Evolutionary conservation across 2,888 invertebrate genomes (phyloP).

Genomic region (Neoaliturus tenellus): DNA sequence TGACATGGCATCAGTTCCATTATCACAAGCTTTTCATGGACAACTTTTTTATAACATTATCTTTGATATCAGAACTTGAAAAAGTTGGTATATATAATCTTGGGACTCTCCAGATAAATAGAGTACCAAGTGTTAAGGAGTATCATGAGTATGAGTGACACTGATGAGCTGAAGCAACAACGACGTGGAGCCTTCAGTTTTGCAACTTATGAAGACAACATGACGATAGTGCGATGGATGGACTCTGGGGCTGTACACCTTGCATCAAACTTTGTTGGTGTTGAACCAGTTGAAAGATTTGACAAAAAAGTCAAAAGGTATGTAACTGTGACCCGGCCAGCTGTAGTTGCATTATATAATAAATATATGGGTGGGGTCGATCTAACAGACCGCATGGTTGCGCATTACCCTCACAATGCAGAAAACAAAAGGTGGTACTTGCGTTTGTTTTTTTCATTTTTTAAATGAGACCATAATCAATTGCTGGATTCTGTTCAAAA

Average conservation of each 20-base stretch:
- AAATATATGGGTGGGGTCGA: constrained; percentile 57
- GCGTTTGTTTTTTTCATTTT: constrained; percentile 58
- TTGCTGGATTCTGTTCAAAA: constrained; percentile 49
- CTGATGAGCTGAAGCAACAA: neutral
- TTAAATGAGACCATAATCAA: constrained; percentile 31
- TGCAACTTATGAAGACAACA: constrained; percentile 35
- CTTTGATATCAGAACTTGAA: constrained; percentile 22
- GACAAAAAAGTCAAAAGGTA: constrained; percentile 21
- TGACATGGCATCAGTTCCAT: neutral
- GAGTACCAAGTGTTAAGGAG: neutral
- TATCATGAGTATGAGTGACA: too few species aligned
- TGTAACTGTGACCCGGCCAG: neutral
- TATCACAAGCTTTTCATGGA: constrained; percentile 56
- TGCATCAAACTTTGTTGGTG: constrained; percentile 47
- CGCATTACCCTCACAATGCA: constrained; percentile 53
- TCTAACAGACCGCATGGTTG: constrained; percentile 54
- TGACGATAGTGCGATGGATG: constrained; percentile 56
- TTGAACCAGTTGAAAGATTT: constrained; percentile 31
- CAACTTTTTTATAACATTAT: constrained; percentile 53
- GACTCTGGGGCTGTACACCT: constrained; percentile 55
- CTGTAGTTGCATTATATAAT: neutral
- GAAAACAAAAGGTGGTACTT: constrained; percentile 58
- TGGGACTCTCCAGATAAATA: constrained; percentile 33
- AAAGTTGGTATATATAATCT: constrained; percentile 50
- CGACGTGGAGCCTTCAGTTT: constrained; percentile 35